Percentiles rank a stretch among this genome's conserved stretches.
Evolutionary conservation across 2,113 vertebrate genomes (phyloP).

Genomic region (Syrmaticus mikado): DNA sequence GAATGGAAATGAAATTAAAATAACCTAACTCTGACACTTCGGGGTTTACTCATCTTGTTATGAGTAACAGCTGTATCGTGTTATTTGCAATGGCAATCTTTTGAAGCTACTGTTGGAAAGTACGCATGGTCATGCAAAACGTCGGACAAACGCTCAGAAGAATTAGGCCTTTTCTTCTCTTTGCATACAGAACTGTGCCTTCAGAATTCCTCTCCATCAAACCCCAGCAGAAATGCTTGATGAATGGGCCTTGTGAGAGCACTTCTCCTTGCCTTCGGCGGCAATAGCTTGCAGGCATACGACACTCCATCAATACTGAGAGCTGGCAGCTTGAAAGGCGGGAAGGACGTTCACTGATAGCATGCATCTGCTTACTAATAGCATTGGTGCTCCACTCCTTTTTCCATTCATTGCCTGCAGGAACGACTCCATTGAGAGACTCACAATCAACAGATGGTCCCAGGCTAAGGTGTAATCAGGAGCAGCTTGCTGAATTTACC

Average conservation of each 20-base stretch:
- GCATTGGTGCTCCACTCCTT: constrained; percentile 36
- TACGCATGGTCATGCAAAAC: neutral
- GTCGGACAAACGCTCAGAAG: neutral
- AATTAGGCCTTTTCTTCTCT: neutral
- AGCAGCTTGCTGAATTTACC: constrained; percentile 81
- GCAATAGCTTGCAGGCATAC: constrained; percentile 67
- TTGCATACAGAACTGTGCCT: constrained; percentile 48
- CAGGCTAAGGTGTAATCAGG: constrained; percentile 77
- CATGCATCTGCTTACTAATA: constrained; percentile 77
- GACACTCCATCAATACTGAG: constrained; percentile 70
- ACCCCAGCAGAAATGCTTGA: constrained; percentile 65
- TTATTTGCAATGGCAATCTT: constrained; percentile 20
- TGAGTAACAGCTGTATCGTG: constrained; percentile 56
- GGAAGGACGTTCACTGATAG: constrained; percentile 60
- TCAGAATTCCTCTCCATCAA: constrained; percentile 69
- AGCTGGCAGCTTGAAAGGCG: constrained; percentile 73
- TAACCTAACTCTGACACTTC: neutral
- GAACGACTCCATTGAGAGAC: constrained; percentile 71
- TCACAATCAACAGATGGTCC: constrained; percentile 77
- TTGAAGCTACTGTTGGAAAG: constrained; percentile 25
- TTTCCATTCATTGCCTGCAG: constrained; percentile 72
- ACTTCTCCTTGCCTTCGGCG: constrained; percentile 71
- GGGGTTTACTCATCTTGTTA: neutral
- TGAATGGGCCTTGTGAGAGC: constrained; percentile 73
- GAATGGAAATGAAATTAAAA: constrained; percentile 7